Base-by-base conservation (phyloP, 1,140 invertebrate genomes). In the Drosophila ironensis region DNA sequence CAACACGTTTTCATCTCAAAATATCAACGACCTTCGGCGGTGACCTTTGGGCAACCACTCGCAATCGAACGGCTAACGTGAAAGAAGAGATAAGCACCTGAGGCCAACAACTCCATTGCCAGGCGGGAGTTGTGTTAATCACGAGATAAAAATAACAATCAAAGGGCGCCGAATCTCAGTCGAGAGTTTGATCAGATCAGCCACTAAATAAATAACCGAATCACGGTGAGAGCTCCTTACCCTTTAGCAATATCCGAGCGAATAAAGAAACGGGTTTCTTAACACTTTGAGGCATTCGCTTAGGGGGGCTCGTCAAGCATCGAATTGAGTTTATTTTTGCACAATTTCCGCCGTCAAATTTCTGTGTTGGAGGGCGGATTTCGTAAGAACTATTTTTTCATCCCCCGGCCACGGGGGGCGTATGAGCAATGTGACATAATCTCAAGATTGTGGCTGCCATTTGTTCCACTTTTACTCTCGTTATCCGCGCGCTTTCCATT, bases 21-120 rank as follows among this genome's bases (percentile, higher is more conserved):
- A 72, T 60, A 71, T 47, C 61, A 84, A 63, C 52, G 52, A 81
- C 68, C 72, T 77, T 82, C 61, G 42, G 0, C 19, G 12, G 14
- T 68, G 72, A 81, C 72, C 60, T 76, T 59, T 76, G 44, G 14
- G 44, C 30, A 42, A 35, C 25, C 51, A 63, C 54, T 40, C 14
- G 24, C 11, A 33, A 19, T 5, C 19, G 9, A 22, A 35, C n/a
- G n/a, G n/a, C n/a, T n/a, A 48, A n/a, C 33, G n/a, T n/a, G n/a
- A n/a, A n/a, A 22, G 4, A 30, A 40, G 40, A 28, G 16, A 41
- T 41, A 68, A 40, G 42, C 11, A 40, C 24, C 16, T n/a, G 20
- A 16, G 17, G 12, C 47, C 37, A 57, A 48, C 11, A 66, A 66
- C 60, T 66, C 27, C 60, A 66, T 64, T 64, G 27, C 17, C 45